Evolutionary conservation across 2,113 vertebrate genomes (phyloP).

Genomic region (Callithrix jacchus): DNA sequence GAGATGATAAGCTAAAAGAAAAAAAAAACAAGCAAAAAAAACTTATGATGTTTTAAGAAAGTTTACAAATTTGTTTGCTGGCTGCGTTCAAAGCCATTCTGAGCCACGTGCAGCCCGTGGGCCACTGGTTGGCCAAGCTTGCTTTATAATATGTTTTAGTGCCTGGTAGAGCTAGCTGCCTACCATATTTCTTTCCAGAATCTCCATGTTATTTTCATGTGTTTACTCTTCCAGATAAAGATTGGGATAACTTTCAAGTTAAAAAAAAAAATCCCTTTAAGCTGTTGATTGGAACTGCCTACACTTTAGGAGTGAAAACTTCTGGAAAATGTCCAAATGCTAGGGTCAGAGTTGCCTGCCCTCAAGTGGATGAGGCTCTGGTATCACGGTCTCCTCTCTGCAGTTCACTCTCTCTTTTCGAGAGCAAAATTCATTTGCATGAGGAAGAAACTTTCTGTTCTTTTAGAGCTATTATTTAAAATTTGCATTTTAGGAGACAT

Average conservation of each 20-base stretch:
- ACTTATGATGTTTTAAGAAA: no score
- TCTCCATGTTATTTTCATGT: conserved; percentile 3
- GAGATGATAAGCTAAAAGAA: no score
- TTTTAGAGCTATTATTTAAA: background rate
- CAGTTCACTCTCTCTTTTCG: background rate
- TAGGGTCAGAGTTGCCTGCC: background rate
- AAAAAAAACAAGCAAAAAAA: no score
- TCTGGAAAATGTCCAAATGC: background rate
- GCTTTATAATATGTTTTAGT: background rate
- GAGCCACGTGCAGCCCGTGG: no score
- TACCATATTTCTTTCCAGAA: background rate
- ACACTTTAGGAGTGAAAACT: background rate
- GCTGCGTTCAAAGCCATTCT: no score
- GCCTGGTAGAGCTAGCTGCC: background rate
- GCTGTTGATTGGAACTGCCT: background rate
- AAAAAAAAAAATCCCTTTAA: background rate
- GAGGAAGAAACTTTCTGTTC: background rate
- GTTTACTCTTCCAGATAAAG: background rate
- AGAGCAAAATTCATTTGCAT: background rate
- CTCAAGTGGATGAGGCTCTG: background rate
- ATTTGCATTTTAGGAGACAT: background rate
- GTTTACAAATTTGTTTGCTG: no score
- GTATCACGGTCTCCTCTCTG: background rate
- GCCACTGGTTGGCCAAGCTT: no score
- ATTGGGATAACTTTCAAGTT: conserved; percentile 13